These are phyloP conservation scores for Daphoenositta chrysoptera DNA, from an alignment of 2,113 vertebrate species.

Conservation along the genomic window DNA sequence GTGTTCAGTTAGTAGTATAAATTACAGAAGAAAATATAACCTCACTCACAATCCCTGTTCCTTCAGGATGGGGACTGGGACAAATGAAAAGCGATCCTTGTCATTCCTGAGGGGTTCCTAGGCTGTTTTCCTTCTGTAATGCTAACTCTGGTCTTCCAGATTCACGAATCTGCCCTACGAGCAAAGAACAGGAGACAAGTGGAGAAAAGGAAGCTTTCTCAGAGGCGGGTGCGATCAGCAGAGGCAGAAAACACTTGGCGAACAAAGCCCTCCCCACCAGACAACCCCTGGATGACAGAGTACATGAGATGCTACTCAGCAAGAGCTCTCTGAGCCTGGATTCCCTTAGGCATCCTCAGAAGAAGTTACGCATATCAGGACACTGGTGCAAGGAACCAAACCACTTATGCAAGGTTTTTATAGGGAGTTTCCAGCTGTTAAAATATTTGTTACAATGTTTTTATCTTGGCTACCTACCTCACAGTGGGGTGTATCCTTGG, in stretches of 20 bases:
- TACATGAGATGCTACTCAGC: slow-evolving; percentile 95
- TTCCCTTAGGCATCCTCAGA: neutral
- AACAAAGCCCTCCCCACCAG: slow-evolving; percentile 68
- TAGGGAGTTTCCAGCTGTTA: slow-evolving; percentile 53
- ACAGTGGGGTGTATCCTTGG: slow-evolving; percentile 31
- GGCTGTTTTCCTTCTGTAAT: neutral
- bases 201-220: slow-evolving; percentile 81
- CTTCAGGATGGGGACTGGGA: neutral
- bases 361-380: slow-evolving; percentile 15
- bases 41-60: neutral
- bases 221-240: slow-evolving; percentile 77
- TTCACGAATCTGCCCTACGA: slow-evolving; percentile 88
- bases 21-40: neutral
- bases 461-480: slow-evolving; percentile 62
- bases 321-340: slow-evolving; percentile 72
- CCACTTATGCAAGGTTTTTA: slow-evolving; percentile 55
- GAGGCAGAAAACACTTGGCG: slow-evolving; percentile 68
- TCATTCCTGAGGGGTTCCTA: neutral
- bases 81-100: neutral
- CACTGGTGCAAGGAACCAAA: slow-evolving; percentile 52
- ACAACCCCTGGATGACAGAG: slow-evolving; percentile 92
- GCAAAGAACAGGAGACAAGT: slow-evolving; percentile 88
- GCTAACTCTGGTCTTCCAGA: slow-evolving; percentile 69
- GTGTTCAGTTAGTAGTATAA: neutral
- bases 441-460: slow-evolving; percentile 39